phyloP scores from a whole-genome alignment of 2,888 invertebrate species.

The Cataglyphis albicans region DNA sequence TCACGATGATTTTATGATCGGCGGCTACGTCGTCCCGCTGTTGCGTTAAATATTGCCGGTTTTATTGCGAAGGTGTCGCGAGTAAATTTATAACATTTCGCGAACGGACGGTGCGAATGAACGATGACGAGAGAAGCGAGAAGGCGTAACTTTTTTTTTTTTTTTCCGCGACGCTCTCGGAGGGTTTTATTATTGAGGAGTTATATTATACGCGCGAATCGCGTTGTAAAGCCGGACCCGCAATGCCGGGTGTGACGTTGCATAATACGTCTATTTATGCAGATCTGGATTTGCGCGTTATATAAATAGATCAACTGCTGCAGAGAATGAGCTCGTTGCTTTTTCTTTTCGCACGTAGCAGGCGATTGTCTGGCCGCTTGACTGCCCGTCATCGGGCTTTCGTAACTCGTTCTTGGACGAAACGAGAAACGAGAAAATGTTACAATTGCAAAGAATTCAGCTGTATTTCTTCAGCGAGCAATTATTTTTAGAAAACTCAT shows the following conservation, averaged over 20 bases:
- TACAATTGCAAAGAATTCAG: constrained; percentile 32
- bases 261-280: constrained; percentile 75
- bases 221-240: constrained; percentile 2
- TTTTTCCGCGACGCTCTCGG: constrained; percentile 13
- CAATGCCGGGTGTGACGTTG: constrained; percentile 57
- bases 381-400: neutral
- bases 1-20: constrained; percentile 37
- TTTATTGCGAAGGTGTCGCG: constrained; percentile 30
- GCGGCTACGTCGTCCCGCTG: constrained; percentile 2
- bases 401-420: constrained; percentile 22
- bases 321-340: constrained; percentile 45
- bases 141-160: neutral
- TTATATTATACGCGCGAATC: constrained; percentile 48
- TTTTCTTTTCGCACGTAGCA: constrained; percentile 65
- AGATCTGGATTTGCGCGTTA: constrained; percentile 72
- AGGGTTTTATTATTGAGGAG: constrained; percentile 34
- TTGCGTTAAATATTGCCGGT: constrained; percentile 10
- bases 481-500: constrained; percentile 19
- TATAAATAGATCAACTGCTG: constrained; percentile 70
- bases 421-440: constrained; percentile 11
- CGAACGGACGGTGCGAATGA: neutral
- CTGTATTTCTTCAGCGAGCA: neutral
- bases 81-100: constrained; percentile 36
- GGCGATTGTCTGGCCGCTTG: constrained; percentile 62
- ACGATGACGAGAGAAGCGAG: constrained; percentile 27